These are phyloP conservation scores for Chalcosyrphus nemorum DNA, from an alignment of 2,888 invertebrate genomes.

Conservation along the genomic window DNA sequence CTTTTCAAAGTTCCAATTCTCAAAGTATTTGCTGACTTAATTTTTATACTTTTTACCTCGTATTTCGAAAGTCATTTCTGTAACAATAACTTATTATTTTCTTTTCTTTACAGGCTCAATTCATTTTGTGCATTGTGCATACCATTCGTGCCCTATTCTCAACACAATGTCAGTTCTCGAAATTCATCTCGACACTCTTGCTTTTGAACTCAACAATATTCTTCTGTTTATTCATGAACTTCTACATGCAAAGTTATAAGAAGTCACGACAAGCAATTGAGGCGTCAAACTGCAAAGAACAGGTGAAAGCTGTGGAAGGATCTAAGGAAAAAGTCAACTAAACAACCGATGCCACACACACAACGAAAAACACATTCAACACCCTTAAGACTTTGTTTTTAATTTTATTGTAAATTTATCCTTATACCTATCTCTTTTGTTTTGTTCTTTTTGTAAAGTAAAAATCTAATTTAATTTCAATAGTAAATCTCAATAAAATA, in stretches of 20 bases:
- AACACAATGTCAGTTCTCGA: slow-evolving; percentile 81
- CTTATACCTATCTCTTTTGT: slow-evolving; percentile 13
- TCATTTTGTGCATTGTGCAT: slow-evolving; percentile 81
- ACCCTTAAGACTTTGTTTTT: slow-evolving; percentile 57
- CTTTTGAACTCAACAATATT: slow-evolving; percentile 93
- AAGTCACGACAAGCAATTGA: slow-evolving; percentile 75
- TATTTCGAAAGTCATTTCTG: too few relatives aligned
- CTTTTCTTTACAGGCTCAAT: slow-evolving; percentile 80
- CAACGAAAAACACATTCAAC: slow-evolving; percentile 11
- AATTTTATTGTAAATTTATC: slow-evolving; percentile 32
- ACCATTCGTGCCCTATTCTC: slow-evolving; percentile 80
- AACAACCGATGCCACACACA: slow-evolving; percentile 7
- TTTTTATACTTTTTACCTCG: too few relatives aligned
- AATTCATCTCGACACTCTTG: slow-evolving; percentile 88
- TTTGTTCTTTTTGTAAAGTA: background rate
- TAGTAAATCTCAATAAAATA: slow-evolving; percentile 9
- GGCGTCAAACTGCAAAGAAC: slow-evolving; percentile 24
- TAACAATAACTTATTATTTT: background rate
- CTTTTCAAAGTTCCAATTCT: too few relatives aligned
- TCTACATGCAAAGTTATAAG: slow-evolving; percentile 93
- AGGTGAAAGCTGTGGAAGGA: slow-evolving; percentile 34
- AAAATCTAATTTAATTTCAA: slow-evolving; percentile 25
- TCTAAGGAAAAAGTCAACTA: slow-evolving; percentile 56
- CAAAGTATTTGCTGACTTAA: too few relatives aligned
- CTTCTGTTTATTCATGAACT: slow-evolving; percentile 94